Evolutionary conservation across 64 coral and sea anemone genomes (phyloP).

Genomic region (Porites australiensis): DNA sequence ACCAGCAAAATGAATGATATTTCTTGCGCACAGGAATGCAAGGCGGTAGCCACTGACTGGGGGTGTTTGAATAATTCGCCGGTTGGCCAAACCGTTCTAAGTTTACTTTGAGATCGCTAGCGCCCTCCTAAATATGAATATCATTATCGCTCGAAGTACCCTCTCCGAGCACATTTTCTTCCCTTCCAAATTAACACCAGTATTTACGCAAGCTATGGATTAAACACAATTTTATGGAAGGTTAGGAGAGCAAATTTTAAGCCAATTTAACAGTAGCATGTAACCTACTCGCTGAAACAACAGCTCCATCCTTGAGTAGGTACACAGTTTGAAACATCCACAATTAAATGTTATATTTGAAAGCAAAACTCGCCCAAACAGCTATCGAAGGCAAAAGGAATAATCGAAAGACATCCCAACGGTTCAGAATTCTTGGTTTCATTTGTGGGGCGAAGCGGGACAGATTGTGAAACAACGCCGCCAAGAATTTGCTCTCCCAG

Average conservation of each 20-base stretch:
- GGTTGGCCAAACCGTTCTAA: not conserved
- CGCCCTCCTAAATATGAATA: constrained; percentile 3
- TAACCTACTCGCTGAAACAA: constrained; percentile 3
- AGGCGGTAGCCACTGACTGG: not conserved
- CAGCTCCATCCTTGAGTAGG: not conserved
- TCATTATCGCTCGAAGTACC: not conserved
- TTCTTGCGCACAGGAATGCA: not conserved
- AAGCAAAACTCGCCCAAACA: not conserved
- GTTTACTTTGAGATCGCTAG: not conserved
- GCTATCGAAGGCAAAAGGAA: not conserved
- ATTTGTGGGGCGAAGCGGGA: not conserved
- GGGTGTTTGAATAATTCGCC: constrained; percentile 23
- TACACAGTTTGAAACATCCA: constrained; percentile 26
- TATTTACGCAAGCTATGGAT: not conserved
- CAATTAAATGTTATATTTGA: not conserved
- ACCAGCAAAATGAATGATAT: not conserved
- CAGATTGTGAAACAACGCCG: constrained; percentile 40
- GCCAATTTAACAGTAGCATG: not conserved
- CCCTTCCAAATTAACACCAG: not conserved
- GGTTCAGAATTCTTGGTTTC: not conserved
- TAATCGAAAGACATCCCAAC: not conserved
- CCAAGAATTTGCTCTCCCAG: constrained; percentile 44
- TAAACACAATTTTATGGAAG: not conserved
- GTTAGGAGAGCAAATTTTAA: constrained; percentile 39
- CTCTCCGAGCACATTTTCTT: not conserved